These are phyloP conservation scores for Enoplosus armatus DNA, from an alignment of 2,797 vertebrate species.

Conservation along the genomic window DNA sequence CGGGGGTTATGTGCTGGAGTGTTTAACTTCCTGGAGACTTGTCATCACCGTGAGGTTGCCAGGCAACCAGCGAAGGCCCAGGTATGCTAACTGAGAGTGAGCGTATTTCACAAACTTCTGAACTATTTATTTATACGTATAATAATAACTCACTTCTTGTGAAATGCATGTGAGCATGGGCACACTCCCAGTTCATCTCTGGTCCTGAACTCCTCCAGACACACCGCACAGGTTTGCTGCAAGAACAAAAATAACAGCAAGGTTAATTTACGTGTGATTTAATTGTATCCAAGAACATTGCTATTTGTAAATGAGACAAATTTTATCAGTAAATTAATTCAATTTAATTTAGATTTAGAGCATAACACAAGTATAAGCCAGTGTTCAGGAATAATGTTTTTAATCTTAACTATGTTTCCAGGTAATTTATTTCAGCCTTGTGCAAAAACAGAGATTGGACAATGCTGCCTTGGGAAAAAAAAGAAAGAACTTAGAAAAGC, in stretches of 20 bases:
- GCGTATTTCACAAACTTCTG: not conserved
- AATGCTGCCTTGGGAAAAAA: not conserved
- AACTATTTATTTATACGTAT: not conserved
- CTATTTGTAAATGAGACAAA: not conserved
- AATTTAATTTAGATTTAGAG: slow-evolving; percentile 19
- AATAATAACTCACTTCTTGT: slow-evolving; percentile 88
- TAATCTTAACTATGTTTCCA: slow-evolving; percentile 13
- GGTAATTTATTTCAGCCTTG: slow-evolving; percentile 3
- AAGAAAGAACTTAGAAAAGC: slow-evolving; percentile 1
- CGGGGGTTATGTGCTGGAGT: not conserved
- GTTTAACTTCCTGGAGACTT: not conserved
- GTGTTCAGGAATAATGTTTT: slow-evolving; percentile 8
- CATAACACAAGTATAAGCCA: not conserved
- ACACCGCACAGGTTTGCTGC: slow-evolving; percentile 90
- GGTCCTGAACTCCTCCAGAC: slow-evolving; percentile 89
- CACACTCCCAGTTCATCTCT: slow-evolving; percentile 90
- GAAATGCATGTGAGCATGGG: slow-evolving; percentile 90
- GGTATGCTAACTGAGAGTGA: not conserved
- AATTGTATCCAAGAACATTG: not conserved
- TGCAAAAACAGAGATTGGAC: not conserved
- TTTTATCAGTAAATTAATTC: slow-evolving; percentile 26
- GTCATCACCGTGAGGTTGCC: not conserved
- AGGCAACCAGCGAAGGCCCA: not conserved
- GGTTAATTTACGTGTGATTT: slow-evolving; percentile 10
- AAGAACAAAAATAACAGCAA: slow-evolving; percentile 25